Base-by-base conservation (phyloP, 2,113 vertebrate species). In the Oceanites oceanicus region DNA sequence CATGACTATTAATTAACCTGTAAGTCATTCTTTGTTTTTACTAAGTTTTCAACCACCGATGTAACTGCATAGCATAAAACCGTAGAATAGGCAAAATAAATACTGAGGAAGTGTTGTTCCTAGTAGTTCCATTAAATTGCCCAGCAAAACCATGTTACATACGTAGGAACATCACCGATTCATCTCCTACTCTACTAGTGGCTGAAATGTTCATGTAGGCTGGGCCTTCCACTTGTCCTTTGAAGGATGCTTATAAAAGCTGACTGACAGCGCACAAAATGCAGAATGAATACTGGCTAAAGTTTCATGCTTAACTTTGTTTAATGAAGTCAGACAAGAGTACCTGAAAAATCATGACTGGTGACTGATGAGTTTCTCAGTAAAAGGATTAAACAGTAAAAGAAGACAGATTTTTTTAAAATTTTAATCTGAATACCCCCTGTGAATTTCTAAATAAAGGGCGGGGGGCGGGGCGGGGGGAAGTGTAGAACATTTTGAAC, bases 391-490 rank as follows among this genome's bases (percentile, higher is more conserved):
- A 65, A 91, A 66, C 12, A 66, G 29, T 32, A 86, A 90, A 84
- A 56, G 3, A 25, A 22, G 18, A 44, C 9, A 79, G 44, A 14
- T n/a, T 59, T 34, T 27, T 32, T 75, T 47, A 75, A 38, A 38
- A 55, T 44, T 63, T 88, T 7, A 45, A 68, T 44, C 49, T 62
- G 14, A 87, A 30, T 77, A 82, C 45, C 2, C 11, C 23, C 26
- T 4, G 7, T 18, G 22, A 85, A 70, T 87, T 84, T 84, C 73
- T 83, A 62, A 76, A 70, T 32, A 72, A 72, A 13, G n/a, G n/a
- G n/a, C n/a, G n/a, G n/a, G n/a, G n/a, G n/a, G n/a, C n/a, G 6
- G 4, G 3, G 6, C 7, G 4, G 1, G 3, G 11, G 15, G 2
- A 27, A 22, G 15, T 26, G 17, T 15, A 14, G 15, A 88, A 74